These are phyloP conservation scores for Hippocampus kuda DNA, from an alignment of 2,797 vertebrate genomes.

Conservation along the genomic window DNA sequence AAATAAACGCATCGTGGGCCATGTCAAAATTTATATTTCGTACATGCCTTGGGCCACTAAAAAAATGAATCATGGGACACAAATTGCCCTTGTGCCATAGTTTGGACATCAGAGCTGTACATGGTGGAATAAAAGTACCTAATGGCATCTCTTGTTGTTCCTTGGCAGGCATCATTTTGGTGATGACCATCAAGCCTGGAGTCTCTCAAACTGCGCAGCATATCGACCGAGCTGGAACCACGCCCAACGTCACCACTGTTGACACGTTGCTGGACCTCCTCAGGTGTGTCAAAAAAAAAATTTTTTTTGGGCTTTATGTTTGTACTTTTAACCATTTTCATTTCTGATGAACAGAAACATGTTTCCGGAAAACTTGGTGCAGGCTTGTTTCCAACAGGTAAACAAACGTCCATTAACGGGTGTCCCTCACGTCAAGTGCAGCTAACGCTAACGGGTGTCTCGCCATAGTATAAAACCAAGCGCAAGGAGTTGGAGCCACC, in stretches of 20 bases:
- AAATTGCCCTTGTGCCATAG: no score
- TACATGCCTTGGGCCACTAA: no score
- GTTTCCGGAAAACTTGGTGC: conserved; percentile 96
- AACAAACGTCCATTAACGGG: background rate
- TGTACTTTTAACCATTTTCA: conserved; percentile 1
- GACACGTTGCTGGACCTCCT: conserved; percentile 90
- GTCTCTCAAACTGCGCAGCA: conserved; percentile 77
- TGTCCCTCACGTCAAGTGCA: background rate
- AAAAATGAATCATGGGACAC: no score
- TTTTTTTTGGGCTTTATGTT: background rate
- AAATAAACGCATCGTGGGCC: no score
- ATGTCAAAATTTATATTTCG: no score
- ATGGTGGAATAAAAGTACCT: background rate
- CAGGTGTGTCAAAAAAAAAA: conserved; percentile 52
- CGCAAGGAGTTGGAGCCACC: conserved; percentile 72
- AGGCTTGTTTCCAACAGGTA: conserved; percentile 98
- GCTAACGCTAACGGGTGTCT: background rate
- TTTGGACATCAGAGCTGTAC: no score
- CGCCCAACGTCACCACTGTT: conserved; percentile 82
- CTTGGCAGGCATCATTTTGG: conserved; percentile 80
- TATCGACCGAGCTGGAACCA: conserved; percentile 79
- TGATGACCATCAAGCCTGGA: conserved; percentile 90
- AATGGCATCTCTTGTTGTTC: background rate
- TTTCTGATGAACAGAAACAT: conserved; percentile 79
- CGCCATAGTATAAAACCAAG: conserved; percentile 84